A percentile compares a stretch with the other conserved stretches of the same genome.
Evolutionary conservation across 2,888 invertebrate genomes (phyloP).

Genomic region (Autographa gamma): DNA sequence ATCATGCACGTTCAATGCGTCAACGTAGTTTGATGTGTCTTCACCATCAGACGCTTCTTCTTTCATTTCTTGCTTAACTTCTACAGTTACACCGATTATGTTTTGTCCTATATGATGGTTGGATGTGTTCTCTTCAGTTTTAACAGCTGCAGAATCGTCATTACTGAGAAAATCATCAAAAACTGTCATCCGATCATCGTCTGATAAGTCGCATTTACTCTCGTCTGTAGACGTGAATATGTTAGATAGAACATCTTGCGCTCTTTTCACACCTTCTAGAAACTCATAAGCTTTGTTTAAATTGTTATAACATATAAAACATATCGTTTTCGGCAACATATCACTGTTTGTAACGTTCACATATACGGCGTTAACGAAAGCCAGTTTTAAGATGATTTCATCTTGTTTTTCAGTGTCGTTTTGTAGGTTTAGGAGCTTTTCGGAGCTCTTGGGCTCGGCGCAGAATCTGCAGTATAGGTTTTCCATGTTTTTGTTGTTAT

Average conservation of each 20-base stretch:
- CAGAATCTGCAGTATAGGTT: slow-evolving; percentile 55
- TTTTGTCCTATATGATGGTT: slow-evolving; percentile 15
- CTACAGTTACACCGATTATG: slow-evolving; percentile 40
- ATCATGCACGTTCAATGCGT: slow-evolving; percentile 75
- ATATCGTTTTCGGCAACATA: slow-evolving; percentile 42
- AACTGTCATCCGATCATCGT: slow-evolving; percentile 69
- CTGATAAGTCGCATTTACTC: slow-evolving; percentile 66
- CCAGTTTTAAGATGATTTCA: slow-evolving; percentile 28
- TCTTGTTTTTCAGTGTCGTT: slow-evolving; percentile 19
- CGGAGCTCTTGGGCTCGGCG: slow-evolving; percentile 30
- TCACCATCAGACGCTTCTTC: slow-evolving; percentile 69
- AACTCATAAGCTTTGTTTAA: slow-evolving; percentile 33
- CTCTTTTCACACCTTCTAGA: slow-evolving; percentile 20
- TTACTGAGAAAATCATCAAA: slow-evolving; percentile 72
- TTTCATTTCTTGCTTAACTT: slow-evolving; percentile 76
- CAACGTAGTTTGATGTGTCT: slow-evolving; percentile 41
- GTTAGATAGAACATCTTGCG: slow-evolving; percentile 60
- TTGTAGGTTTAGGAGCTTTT: slow-evolving; percentile 24
- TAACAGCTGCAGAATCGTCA: slow-evolving; percentile 57
- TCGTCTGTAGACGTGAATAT: slow-evolving; percentile 63
- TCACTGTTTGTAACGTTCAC: slow-evolving; percentile 72
- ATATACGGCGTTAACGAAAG: slow-evolving; percentile 78
- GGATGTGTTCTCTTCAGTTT: slow-evolving; percentile 53
- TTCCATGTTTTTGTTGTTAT: slow-evolving; percentile 64
- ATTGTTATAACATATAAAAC: slow-evolving; percentile 26